A percentile compares a stretch with the other conserved stretches of the same genome.
Evolutionary conservation across 2,888 invertebrate species (phyloP).

Genomic region (Cremastinae sp.): DNA sequence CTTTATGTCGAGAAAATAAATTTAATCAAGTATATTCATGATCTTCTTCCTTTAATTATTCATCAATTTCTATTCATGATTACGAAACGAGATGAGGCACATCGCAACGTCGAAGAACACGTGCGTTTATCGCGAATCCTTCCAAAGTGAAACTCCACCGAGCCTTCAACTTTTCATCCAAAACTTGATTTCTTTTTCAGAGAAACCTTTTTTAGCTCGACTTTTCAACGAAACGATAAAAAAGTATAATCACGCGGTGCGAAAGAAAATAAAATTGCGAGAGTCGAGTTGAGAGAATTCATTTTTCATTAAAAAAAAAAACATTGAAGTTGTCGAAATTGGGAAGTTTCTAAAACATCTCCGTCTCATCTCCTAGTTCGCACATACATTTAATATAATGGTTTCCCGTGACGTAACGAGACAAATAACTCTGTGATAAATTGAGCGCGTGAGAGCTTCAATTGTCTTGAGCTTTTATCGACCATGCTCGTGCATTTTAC

Average conservation of each 20-base stretch:
- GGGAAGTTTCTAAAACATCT: not conserved
- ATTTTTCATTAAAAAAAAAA: not conserved
- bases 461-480: conserved; percentile 32
- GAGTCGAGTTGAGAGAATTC: not conserved
- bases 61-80: not conserved
- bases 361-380: not conserved
- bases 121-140: conserved; percentile 35
- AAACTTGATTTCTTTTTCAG: conserved; percentile 6
- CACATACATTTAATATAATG: conserved; percentile 1
- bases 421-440: conserved; percentile 43
- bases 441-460: conserved; percentile 34
- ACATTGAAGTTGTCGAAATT: not conserved
- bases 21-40: not conserved
- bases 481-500: not conserved
- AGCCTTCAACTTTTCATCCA: conserved; percentile 53
- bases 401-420: conserved; percentile 23
- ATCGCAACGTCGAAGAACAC: conserved; percentile 30
- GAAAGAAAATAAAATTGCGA: not conserved
- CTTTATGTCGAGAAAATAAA: too few species aligned
- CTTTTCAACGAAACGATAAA: too few species aligned
- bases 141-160: conserved; percentile 35
- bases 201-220: not conserved
- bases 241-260: too few species aligned
- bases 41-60: not conserved
- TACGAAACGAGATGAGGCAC: not conserved